A percentile compares a stretch with the other conserved stretches of the same genome.
phyloP scores from a whole-genome alignment of 2,797 vertebrate genomes.

The Balearica regulorum region DNA sequence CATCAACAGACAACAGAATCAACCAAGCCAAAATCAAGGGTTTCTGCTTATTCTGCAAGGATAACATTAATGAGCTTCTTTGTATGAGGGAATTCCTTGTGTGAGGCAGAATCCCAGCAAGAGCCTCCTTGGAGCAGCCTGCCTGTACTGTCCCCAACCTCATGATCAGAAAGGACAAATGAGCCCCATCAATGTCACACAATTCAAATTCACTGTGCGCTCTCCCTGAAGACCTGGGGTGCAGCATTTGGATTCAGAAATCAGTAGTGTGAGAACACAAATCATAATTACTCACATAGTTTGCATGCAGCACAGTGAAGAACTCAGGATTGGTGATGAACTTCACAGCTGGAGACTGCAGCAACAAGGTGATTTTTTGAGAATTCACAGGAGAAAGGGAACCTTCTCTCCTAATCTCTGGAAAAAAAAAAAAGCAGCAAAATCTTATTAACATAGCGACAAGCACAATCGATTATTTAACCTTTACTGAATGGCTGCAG shows the following conservation, averaged over 20 bases:
- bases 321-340: constrained; percentile 97
- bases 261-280: neutral
- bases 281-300: constrained; percentile 84
- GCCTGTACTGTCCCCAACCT: neutral
- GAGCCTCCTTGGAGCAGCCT: neutral
- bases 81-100: neutral
- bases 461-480: neutral
- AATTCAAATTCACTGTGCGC: neutral
- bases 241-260: neutral
- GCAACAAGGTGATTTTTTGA: constrained; percentile 89
- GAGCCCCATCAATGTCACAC: neutral
- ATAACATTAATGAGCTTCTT: neutral
- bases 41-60: neutral
- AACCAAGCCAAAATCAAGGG: neutral
- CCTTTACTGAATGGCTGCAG: neutral
- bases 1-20: neutral
- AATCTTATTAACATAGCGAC: neutral
- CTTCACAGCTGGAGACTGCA: constrained; percentile 95
- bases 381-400: constrained; percentile 86
- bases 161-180: neutral
- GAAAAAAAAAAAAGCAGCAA: neutral
- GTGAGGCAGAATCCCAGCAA: neutral
- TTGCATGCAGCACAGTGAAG: constrained; percentile 94
- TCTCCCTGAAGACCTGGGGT: neutral
- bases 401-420: constrained; percentile 85